Evolutionary conservation across 1,140 invertebrate genomes (phyloP).

Genomic region (Drosophila nebulosa): DNA sequence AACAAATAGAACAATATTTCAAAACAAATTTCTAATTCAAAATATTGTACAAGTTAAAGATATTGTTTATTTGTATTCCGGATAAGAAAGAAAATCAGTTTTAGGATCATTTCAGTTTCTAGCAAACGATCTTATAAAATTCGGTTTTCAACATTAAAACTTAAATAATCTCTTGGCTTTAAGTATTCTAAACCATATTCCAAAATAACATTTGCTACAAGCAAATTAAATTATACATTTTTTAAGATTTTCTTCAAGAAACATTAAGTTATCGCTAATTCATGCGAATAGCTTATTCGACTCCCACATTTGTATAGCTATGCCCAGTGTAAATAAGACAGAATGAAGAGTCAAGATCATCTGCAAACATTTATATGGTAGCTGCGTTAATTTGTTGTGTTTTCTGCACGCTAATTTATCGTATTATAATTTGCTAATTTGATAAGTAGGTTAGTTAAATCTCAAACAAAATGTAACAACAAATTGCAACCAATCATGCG

Average conservation of each 20-base stretch:
- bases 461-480: slow-evolving; percentile 34
- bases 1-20: no score
- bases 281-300: neutral
- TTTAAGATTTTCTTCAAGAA: neutral
- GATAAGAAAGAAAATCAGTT: no score
- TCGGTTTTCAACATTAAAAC: neutral
- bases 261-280: neutral
- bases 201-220: neutral
- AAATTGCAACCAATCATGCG: slow-evolving; percentile 52
- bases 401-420: slow-evolving; percentile 25
- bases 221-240: neutral
- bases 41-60: no score
- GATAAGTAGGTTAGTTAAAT: slow-evolving; percentile 75
- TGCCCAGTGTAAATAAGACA: neutral
- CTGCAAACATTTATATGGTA: neutral
- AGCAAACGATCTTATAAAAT: neutral
- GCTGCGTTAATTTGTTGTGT: slow-evolving; percentile 6
- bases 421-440: slow-evolving; percentile 56
- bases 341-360: neutral
- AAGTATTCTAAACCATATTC: neutral
- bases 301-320: neutral
- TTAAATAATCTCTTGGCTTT: neutral
- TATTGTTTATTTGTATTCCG: no score
- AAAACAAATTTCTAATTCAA: no score
- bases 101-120: no score